phyloP scores from a whole-genome alignment of 2,888 invertebrate species.

The Synanthedon vespiformis region DNA sequence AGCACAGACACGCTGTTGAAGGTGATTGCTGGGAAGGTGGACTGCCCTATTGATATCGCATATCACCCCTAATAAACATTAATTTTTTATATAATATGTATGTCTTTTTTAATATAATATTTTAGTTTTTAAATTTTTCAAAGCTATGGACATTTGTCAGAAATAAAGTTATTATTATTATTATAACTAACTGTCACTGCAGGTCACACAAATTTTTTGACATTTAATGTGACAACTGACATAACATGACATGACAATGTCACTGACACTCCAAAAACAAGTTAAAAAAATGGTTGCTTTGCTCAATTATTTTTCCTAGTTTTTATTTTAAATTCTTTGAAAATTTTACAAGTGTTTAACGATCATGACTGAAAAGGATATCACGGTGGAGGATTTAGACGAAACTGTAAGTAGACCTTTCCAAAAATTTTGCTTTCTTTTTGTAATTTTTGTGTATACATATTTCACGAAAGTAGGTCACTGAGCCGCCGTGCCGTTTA shows the following conservation, averaged over 20 bases:
- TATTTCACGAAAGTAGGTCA: conserved; percentile 33
- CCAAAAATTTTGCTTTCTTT: neutral
- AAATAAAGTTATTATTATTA: too few species aligned
- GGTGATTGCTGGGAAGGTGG: too few species aligned
- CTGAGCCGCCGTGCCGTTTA: conserved; percentile 34
- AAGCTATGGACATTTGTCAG: too few species aligned
- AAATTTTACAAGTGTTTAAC: conserved; percentile 18
- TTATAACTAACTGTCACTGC: too few species aligned
- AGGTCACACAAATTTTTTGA: too few species aligned
- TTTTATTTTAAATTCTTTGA: conserved; percentile 23
- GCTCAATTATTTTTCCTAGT: conserved; percentile 12
- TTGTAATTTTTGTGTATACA: neutral
- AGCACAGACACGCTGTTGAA: too few species aligned
- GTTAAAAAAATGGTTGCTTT: conserved; percentile 32
- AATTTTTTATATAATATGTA: too few species aligned
- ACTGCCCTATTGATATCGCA: too few species aligned
- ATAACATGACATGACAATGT: neutral
- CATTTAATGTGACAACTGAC: too few species aligned
- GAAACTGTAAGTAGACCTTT: conserved; percentile 41
- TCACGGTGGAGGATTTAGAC: conserved; percentile 54
- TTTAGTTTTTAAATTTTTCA: too few species aligned
- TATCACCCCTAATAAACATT: too few species aligned
- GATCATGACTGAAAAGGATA: conserved; percentile 52
- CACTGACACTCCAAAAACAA: conserved; percentile 6
- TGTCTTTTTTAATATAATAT: too few species aligned